Evolutionary conservation across 1,140 invertebrate species (phyloP).

Genomic region (Caerostris extrusa): DNA sequence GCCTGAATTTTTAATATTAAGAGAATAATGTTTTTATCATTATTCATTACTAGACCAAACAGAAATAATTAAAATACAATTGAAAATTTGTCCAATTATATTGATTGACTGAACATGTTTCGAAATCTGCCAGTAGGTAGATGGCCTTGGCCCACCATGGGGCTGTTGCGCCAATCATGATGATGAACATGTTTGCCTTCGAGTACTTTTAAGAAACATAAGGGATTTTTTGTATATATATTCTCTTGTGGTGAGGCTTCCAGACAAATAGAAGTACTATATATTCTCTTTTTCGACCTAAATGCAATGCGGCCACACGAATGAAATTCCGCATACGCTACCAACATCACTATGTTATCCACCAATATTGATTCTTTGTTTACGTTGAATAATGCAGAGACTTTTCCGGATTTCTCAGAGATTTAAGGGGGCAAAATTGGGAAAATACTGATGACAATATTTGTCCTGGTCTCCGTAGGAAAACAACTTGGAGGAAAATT

Average conservation of each 20-base stretch:
- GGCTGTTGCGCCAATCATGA: too few relatives aligned
- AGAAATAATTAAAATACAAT: not conserved
- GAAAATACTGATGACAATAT: constrained; percentile 16
- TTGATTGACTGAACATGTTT: too few relatives aligned
- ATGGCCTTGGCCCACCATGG: too few relatives aligned
- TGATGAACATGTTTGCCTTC: too few relatives aligned
- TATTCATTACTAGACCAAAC: not conserved
- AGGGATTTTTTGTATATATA: not conserved
- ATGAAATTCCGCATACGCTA: not conserved
- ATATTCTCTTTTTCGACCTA: not conserved
- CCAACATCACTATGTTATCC: not conserved
- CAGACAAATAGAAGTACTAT: not conserved
- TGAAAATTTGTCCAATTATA: not conserved
- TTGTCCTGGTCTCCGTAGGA: not conserved
- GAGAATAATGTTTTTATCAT: not conserved
- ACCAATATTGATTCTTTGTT: not conserved
- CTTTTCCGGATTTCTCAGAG: not conserved
- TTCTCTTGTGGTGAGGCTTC: not conserved
- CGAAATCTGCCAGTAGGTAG: too few relatives aligned
- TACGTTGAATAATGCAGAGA: constrained; percentile 6
- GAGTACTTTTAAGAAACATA: not conserved
- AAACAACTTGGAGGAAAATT: not conserved
- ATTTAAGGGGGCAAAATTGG: not conserved
- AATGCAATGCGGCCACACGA: not conserved
- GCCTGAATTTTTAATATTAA: not conserved